Evolutionary conservation across 2,113 vertebrate genomes (phyloP).

Genomic region (Epinephelus moara): DNA sequence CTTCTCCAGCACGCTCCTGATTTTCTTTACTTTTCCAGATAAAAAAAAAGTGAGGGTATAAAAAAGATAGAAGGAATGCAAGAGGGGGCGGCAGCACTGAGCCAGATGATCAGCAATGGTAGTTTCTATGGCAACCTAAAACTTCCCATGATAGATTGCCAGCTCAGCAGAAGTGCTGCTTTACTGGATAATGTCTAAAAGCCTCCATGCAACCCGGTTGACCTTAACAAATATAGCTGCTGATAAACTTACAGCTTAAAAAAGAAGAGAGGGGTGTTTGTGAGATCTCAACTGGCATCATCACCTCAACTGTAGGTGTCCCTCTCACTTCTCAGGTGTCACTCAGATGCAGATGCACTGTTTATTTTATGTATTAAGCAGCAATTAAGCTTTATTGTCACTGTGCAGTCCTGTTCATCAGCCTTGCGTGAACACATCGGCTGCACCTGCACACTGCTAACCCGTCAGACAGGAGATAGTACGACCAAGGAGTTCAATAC

Average conservation of each 20-base stretch:
- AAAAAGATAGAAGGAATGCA: conserved; percentile 28
- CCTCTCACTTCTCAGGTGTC: background rate
- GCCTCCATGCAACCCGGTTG: background rate
- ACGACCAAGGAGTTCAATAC: conserved; percentile 27
- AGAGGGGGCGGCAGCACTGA: conserved; percentile 42
- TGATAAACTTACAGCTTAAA: background rate
- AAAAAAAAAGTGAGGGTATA: background rate
- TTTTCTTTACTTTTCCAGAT: conserved; percentile 10
- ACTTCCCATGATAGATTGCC: conserved; percentile 52
- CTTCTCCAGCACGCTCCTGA: background rate
- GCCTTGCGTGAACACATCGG: background rate
- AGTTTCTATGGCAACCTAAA: conserved; percentile 77
- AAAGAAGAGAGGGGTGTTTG: background rate
- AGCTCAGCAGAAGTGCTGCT: conserved; percentile 63
- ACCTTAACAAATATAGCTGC: conserved; percentile 22
- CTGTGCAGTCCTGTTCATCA: background rate
- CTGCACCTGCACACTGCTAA: background rate
- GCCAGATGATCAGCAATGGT: conserved; percentile 33
- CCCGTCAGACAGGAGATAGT: background rate
- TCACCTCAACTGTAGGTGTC: background rate
- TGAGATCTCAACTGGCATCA: background rate
- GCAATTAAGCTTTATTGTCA: background rate
- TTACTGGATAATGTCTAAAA: conserved; percentile 24
- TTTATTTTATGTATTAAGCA: background rate
- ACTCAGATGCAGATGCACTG: background rate